A percentile compares a stretch with the other conserved stretches of the same genome.
These are phyloP conservation scores for Thripadectes ignobilis DNA, from an alignment of 2,797 vertebrate genomes.

Conservation along the genomic window DNA sequence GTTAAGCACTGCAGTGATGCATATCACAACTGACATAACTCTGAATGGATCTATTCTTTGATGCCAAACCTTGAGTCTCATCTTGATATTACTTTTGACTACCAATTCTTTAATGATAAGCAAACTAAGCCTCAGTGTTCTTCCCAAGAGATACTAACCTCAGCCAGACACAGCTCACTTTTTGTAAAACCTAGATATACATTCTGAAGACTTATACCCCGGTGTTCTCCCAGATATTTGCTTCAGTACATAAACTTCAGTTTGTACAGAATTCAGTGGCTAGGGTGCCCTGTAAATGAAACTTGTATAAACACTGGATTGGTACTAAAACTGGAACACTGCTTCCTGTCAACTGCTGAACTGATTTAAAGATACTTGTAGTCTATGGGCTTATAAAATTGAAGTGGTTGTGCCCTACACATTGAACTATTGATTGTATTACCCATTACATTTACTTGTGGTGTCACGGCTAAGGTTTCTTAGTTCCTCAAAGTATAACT, in stretches of 20 bases:
- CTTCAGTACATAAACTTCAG: constrained; percentile 19
- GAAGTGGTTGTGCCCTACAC: neutral
- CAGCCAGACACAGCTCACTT: neutral
- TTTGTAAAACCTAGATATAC: neutral
- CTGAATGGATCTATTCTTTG: neutral
- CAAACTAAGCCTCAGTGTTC: neutral
- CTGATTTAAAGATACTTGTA: constrained; percentile 29
- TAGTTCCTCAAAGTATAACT: neutral
- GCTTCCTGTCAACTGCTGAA: constrained; percentile 20
- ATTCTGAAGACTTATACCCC: neutral
- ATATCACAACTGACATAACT: neutral
- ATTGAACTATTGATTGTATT: constrained; percentile 43
- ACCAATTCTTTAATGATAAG: neutral
- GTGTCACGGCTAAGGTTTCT: neutral
- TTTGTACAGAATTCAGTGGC: neutral
- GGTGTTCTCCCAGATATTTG: neutral
- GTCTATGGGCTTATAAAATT: neutral
- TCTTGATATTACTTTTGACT: neutral
- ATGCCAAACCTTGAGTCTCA: neutral
- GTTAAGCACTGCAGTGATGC: neutral
- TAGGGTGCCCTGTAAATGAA: constrained; percentile 11
- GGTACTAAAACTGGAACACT: constrained; percentile 26
- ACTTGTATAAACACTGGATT: constrained; percentile 35
- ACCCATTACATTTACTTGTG: neutral
- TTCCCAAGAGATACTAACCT: neutral